Evolutionary conservation across 1,140 invertebrate genomes (phyloP), one percentile per base, ranked within the genome.

Genomic region (Drosophila ananassae): DNA sequence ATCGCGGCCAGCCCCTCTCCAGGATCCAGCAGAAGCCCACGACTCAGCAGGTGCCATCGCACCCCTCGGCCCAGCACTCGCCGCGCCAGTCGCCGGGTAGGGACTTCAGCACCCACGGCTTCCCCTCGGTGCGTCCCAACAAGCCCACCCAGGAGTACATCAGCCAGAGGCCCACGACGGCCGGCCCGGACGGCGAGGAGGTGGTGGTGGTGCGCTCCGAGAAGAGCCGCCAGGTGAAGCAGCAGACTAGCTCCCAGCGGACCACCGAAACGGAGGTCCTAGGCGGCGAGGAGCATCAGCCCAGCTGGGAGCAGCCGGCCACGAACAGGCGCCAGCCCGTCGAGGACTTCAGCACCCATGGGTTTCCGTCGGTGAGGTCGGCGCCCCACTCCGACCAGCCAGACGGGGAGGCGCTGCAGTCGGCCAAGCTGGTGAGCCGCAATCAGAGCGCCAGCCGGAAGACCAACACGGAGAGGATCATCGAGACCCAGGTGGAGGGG

Each of bases 51-150:
- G 79, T 10, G 39, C 67, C 2, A 13, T 17, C 17, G 17, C 48
- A 2, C 67, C 79, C 0, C 46, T 74, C 8, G 2, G 17, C 21
- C 7, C 44, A 47, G 3, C 66, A 72, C 12, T 54, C 71, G 3
- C 39, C 58, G 10, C 57, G 56, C 1, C 58, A 63, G 30, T 48
- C 57, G 9, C 61, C 52, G 24, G 56, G 34, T 6, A 32, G 60
- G 10, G 89, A 91, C 24, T 91, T 91, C 47, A 82, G 77, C 34
- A 92, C 90, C 9, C 90, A 91, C 28, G 90, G 90, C 1, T 91
- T 91, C 50, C 90, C 90, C 3, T 91, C 90, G 62, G 90, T 91
- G 30, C 77, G 67, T 22, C 57, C 84, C n/a, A 77, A 91, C 28
- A 91, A 90, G 50, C 78, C 81, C 39, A 91, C 90, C 2, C 90